These are phyloP conservation scores for Addax nasomaculatus DNA, from an alignment of 2,113 vertebrate species.

Conservation along the genomic window DNA sequence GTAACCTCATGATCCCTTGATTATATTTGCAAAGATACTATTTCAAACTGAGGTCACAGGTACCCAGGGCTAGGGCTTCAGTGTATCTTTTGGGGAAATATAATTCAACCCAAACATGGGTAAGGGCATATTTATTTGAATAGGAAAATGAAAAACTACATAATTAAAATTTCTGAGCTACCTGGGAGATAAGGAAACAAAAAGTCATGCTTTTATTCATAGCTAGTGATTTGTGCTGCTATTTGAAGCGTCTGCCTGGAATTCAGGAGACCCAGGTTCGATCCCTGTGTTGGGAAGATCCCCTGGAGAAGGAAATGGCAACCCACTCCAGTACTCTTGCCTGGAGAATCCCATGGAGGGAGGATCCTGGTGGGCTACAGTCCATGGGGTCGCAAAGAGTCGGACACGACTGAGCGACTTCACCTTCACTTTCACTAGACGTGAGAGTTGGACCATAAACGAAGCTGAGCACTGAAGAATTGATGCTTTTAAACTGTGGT, in stretches of 20 bases:
- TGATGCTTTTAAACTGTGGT: background rate
- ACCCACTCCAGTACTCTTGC: too few relatives aligned
- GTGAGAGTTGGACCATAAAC: background rate
- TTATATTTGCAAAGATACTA: background rate
- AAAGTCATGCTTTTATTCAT: background rate
- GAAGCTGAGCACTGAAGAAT: background rate
- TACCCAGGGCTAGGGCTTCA: background rate
- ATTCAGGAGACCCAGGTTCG: too few relatives aligned
- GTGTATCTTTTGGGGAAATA: background rate
- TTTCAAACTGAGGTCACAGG: background rate
- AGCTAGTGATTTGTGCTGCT: background rate
- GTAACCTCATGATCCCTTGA: background rate
- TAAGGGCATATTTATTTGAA: background rate
- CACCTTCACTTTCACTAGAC: background rate
- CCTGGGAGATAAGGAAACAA: background rate
- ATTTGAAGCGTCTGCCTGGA: background rate
- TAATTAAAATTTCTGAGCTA: constrained; percentile 10
- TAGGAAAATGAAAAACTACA: background rate
- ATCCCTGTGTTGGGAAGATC: fast-evolving
- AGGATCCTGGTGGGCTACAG: too few relatives aligned
- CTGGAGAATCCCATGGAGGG: too few relatives aligned
- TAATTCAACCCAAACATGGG: background rate
- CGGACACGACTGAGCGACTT: too few relatives aligned
- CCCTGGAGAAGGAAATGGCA: too few relatives aligned
- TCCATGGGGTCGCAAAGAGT: too few relatives aligned